Evolutionary conservation across 2,888 invertebrate genomes (phyloP).

Genomic region (Ornithoptera priamus): DNA sequence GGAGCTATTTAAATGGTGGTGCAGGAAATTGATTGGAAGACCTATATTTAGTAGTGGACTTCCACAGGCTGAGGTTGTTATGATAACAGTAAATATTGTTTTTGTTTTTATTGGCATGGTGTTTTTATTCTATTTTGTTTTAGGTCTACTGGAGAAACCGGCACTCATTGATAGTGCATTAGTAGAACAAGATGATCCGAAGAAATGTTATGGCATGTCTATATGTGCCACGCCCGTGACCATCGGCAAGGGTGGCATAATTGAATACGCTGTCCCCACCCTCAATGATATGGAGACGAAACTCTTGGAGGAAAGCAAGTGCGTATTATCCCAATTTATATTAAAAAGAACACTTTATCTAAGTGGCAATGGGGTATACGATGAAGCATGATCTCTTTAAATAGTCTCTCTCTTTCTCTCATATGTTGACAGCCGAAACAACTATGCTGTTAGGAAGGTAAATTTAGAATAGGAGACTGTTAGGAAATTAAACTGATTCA

Average conservation of each 20-base stretch:
- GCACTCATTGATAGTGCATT: conserved; percentile 66
- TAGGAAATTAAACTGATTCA: too few relatives aligned
- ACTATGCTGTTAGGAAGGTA: too few relatives aligned
- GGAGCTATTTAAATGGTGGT: too few relatives aligned
- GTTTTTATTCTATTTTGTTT: not conserved
- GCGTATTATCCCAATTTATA: not conserved
- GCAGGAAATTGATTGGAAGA: too few relatives aligned
- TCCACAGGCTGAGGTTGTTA: too few relatives aligned
- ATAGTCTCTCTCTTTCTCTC: too few relatives aligned
- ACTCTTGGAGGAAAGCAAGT: conserved; percentile 58
- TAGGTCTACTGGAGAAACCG: conserved; percentile 59
- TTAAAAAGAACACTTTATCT: not conserved
- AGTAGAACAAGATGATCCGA: conserved; percentile 59
- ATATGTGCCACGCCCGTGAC: conserved; percentile 63
- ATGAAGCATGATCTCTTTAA: too few relatives aligned
- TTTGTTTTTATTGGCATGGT: not conserved
- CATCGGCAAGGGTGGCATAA: conserved; percentile 54
- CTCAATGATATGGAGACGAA: conserved; percentile 52
- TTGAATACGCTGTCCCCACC: conserved; percentile 55
- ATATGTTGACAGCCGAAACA: not conserved
- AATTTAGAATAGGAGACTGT: too few relatives aligned
- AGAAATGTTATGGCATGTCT: conserved; percentile 56
- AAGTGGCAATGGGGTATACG: too few relatives aligned
- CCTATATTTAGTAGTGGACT: too few relatives aligned
- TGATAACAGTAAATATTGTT: too few relatives aligned